Base-by-base conservation (phyloP, 2,888 invertebrate species). In the Lissonota sp. region DNA sequence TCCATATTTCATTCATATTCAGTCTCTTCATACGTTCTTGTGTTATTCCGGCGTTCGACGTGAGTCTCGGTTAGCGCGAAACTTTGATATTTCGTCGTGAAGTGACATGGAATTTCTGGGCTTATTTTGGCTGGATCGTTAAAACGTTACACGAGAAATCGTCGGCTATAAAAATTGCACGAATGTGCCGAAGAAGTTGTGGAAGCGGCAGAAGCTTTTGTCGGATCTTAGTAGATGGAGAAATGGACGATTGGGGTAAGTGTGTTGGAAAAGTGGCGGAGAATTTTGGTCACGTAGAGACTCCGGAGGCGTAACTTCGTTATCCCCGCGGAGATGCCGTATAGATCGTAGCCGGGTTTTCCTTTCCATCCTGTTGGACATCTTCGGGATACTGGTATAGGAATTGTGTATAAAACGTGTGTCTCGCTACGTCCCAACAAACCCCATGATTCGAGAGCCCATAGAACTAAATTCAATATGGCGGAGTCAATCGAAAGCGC, bases 391-490 rank as follows among this genome's bases (percentile, higher is more conserved):
- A 71, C 51, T 72, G 14, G 16, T 51, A 39, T 37, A 70, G n/a
- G 66, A 69, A 16, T 42, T 64, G 60, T 64, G 53, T 64, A 83
- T 86, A 76, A 87, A 87, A 87, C 85, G 87, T 86, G 26, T 26
- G 87, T 88, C 86, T 88, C 86, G 82, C 85, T 26, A 26, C 86
- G 84, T 85, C 86, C 26, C 69, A 75, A 80, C 83, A 80, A 88
- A 87, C 86, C 87, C 87, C 86, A 86, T 88, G 85, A 88, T 87
- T 90, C 88, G 88, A 90, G 90, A 89, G 87, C 88, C 91, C 89
- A 91, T 91, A 91, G 89, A 91, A 90, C 88, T 88, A 90, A 91
- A 91, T 86, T 91, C 91, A 91, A 91, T 92, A 91, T 91, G 91
- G 91, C 89, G 87, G 86, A 91, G 91, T 91, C 91, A 91, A 90